These are phyloP conservation scores for Chironomus riparius DNA, from an alignment of 2,888 invertebrate genomes.

Conservation along the genomic window DNA sequence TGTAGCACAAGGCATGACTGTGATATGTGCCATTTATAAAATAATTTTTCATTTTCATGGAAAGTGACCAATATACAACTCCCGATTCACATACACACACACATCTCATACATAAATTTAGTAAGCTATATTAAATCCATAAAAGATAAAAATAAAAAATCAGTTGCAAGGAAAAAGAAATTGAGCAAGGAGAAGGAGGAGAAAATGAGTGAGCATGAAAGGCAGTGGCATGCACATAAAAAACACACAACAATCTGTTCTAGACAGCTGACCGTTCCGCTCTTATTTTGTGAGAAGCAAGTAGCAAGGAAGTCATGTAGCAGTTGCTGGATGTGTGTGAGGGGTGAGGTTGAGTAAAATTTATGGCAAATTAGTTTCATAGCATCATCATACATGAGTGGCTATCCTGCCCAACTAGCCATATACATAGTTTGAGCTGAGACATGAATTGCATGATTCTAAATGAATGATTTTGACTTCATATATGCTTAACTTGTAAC, in stretches of 20 bases:
- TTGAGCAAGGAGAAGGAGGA: too few relatives aligned
- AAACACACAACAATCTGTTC: conserved; percentile 26
- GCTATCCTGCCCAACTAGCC: too few relatives aligned
- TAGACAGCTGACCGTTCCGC: conserved; percentile 21
- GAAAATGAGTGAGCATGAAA: not conserved
- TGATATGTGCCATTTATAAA: too few relatives aligned
- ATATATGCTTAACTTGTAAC: not conserved
- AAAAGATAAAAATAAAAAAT: too few relatives aligned
- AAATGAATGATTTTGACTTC: not conserved
- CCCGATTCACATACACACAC: too few relatives aligned
- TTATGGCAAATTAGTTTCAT: conserved; percentile 26
- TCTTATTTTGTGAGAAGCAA: not conserved
- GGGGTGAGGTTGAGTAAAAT: conserved; percentile 9
- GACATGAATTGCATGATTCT: conserved; percentile 24
- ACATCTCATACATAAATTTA: too few relatives aligned
- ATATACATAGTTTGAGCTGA: not conserved
- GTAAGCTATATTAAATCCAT: too few relatives aligned
- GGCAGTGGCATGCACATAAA: conserved; percentile 15
- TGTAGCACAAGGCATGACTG: too few relatives aligned
- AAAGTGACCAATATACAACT: too few relatives aligned
- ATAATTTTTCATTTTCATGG: too few relatives aligned
- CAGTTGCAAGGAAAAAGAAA: too few relatives aligned
- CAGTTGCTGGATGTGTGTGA: not conserved
- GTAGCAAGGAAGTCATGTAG: not conserved
- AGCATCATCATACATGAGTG: conserved; percentile 17